Conservation (phyloP, 2,113 vertebrate species). For the Clarias batrachus region DNA sequence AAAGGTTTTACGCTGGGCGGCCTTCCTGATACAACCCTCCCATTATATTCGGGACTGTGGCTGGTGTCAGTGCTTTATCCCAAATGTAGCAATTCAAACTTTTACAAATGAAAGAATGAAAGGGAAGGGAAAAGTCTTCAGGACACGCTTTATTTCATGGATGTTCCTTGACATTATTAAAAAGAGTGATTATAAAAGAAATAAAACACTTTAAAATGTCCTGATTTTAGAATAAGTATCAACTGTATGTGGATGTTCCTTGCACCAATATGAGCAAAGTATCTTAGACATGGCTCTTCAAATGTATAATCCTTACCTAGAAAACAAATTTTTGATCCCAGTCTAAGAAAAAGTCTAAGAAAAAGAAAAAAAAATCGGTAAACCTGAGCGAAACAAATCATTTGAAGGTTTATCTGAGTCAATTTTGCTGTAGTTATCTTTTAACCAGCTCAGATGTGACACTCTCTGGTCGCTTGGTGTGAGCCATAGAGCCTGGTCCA, state of each 20-base stretch:
- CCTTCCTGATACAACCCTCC: too few relatives aligned
- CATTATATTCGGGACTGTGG: too few relatives aligned
- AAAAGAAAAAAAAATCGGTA: neutral
- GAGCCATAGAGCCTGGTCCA: conserved; percentile 46
- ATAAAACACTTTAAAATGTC: neutral
- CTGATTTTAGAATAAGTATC: neutral
- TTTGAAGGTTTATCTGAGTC: neutral
- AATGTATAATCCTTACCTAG: neutral
- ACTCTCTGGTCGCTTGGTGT: conserved; percentile 24
- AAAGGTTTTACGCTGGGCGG: too few relatives aligned
- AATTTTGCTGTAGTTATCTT: neutral
- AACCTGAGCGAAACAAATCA: neutral
- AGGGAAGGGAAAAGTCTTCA: neutral
- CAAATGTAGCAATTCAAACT: neutral
- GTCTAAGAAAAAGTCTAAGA: too few relatives aligned
- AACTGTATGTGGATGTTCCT: neutral
- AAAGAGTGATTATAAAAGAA: neutral
- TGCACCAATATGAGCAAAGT: neutral
- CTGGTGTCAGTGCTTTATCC: neutral
- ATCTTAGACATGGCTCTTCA: neutral
- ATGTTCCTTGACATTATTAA: neutral
- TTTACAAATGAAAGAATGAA: neutral
- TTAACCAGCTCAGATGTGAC: conserved; percentile 20
- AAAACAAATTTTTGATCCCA: neutral
- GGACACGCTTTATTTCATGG: neutral